Base-by-base conservation (phyloP, 1,140 invertebrate species). In the Cotesia glomerata region DNA sequence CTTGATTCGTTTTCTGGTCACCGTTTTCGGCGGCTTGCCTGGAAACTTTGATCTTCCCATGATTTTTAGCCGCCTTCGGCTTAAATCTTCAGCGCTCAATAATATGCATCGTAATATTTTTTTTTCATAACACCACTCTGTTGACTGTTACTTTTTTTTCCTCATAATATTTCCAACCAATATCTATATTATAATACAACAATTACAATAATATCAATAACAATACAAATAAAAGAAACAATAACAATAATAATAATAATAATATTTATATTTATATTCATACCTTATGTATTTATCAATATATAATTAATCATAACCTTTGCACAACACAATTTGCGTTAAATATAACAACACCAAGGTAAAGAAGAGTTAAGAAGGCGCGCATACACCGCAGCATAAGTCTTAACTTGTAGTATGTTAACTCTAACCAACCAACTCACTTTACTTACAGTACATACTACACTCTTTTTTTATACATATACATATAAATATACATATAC, bases 21-120 rank as follows among this genome's bases (percentile, higher is more conserved):
- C 91, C 88, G 92, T 92, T 89, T 94, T 94, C 76, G 93, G 91
- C 85, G 93, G 93, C 90, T 94, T 94, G 77, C 93, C 93, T 83
- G 93, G 93, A 90, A 94, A 94, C 90, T 93, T 93, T 85, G 92
- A 89, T 82, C 88, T 88, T 75, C 88, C 89, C 90, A 91, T 91
- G 82, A 86, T 90, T 80, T 18, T 52, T 52, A 26, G 64, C 64
- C 65, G 34, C 65, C 49, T 8, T 39, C 35, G 32, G 76, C 76
- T 80, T 74, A 83, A 83, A 78, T 81, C 79, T 61, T 74, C 77
- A 75, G 82, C 77, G 74, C 80, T 56, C 52, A 32, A n/a, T 36
- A 74, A 74, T 79, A 77, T 78, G 78, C 80, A 75, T 77, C 78
- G 73, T 76, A 74, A 76, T 80, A 82, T 79, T 83, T 76, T 75